Conservation (phyloP, 2,797 vertebrate species). For the Spea hammondii region DNA sequence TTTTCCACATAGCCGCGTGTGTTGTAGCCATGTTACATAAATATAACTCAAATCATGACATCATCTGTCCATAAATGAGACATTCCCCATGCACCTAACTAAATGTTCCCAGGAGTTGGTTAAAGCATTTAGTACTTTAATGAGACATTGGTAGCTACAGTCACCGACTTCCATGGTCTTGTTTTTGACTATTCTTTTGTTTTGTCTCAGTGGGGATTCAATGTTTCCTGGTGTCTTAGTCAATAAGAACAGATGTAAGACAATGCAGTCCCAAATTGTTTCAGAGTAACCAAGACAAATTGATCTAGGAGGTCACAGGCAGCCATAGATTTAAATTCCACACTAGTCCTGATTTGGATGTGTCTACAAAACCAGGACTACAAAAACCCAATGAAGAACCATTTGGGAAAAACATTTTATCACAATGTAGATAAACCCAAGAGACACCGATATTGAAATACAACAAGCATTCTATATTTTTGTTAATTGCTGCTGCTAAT, state of each 20-base stretch:
- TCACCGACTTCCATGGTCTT: not conserved
- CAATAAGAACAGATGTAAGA: conserved; percentile 23
- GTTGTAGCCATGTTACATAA: too few species aligned
- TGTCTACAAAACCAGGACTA: too few species aligned
- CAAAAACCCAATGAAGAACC: too few species aligned
- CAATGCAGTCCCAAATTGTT: not conserved
- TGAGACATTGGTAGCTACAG: not conserved
- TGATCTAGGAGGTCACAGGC: not conserved
- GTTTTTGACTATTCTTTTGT: not conserved
- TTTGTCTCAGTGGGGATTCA: conserved; percentile 8
- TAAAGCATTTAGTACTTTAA: not conserved
- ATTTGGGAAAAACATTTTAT: too few species aligned
- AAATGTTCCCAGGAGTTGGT: not conserved
- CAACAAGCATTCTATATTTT: too few species aligned
- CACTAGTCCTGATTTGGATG: not conserved
- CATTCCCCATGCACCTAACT: not conserved
- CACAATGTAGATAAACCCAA: too few species aligned
- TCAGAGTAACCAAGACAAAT: not conserved
- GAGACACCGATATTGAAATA: too few species aligned
- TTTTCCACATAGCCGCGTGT: not conserved
- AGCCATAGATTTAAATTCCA: not conserved
- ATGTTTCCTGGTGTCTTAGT: conserved; percentile 2
- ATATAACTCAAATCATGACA: not conserved
- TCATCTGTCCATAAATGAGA: not conserved
- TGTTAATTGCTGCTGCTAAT: too few species aligned